Evolutionary conservation across 2,888 invertebrate species (phyloP).

Genomic region (Drosophila kuntzei): DNA sequence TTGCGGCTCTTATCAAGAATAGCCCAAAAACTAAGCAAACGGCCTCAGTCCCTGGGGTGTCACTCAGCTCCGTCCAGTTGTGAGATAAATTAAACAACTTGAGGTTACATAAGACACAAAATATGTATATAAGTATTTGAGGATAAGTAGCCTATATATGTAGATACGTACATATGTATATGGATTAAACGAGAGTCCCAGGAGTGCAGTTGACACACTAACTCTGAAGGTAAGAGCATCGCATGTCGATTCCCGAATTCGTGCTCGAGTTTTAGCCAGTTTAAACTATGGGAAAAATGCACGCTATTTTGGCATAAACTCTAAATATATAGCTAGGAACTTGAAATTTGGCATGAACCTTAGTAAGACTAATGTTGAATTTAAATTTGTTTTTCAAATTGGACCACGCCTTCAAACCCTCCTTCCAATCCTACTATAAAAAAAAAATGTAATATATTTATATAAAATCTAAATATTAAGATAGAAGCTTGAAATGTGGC

Average conservation of each 20-base stretch:
- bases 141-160: constrained; percentile 43
- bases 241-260: background rate
- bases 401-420: too few species aligned
- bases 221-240: constrained; percentile 24
- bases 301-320: too few species aligned
- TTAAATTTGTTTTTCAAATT: too few species aligned
- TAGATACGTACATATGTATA: constrained; percentile 27
- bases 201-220: constrained; percentile 60
- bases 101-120: constrained; percentile 52
- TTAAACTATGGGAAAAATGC: too few species aligned
- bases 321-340: too few species aligned
- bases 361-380: too few species aligned
- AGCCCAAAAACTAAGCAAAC: constrained; percentile 45
- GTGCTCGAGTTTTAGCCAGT: background rate
- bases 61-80: constrained; percentile 40
- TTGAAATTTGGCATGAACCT: too few species aligned
- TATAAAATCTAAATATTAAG: too few species aligned
- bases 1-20: constrained; percentile 51
- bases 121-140: constrained; percentile 33
- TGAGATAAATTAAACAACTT: constrained; percentile 69
- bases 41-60: constrained; percentile 43
- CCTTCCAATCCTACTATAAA: too few species aligned
- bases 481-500: too few species aligned
- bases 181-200: constrained; percentile 47
- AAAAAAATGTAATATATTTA: too few species aligned